Base-by-base conservation (phyloP, 2,888 invertebrate species). In the Plebejus melissa region DNA sequence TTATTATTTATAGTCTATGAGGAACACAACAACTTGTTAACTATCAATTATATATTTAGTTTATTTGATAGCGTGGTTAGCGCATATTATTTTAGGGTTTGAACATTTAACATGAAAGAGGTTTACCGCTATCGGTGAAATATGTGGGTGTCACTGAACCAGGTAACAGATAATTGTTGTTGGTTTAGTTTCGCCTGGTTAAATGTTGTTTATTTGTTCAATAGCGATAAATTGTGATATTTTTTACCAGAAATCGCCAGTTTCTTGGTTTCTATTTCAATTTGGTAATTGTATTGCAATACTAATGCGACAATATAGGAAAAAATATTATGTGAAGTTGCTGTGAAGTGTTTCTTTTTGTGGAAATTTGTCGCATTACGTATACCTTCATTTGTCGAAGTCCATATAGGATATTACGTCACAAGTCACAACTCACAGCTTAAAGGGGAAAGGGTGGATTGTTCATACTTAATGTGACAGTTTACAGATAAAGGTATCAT, bases 91-190 rank as follows among this genome's bases (percentile, higher is more conserved):
- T 60, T 60, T 60, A 60, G 60, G 22, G 28, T 28, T 58, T 58
- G 7, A 58, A 22, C 28, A 58, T 22, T 58, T 60, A 28, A 60
- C 60, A 60, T 9, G 60, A 60, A 60, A 28, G 60, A 60, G 60
- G 60, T 60, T 28, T 28, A 60, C 60, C 60, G 60, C 28, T 60
- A 11, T 60, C 60, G 60, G 28, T 60, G 60, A 28, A 60, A 28
- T 60, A 60, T 60, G 60, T 32, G 57, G 75, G 77, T 79, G 78
- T 79, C 78, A 78, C 76, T 76, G 78, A 79, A 78, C 79, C 76
- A 76, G 77, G 76, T 76, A 71, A n/a, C 76, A 75, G 79, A 77
- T 77, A 76, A 77, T 32, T 32, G 2, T 77, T 75, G 69, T 71
- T 71, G 58, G 74, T 76, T 77, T 76, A 74, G 76, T 76, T 75